These are phyloP conservation scores for Mus spretus DNA, from an alignment of 2,797 vertebrate genomes.

Conservation along the genomic window DNA sequence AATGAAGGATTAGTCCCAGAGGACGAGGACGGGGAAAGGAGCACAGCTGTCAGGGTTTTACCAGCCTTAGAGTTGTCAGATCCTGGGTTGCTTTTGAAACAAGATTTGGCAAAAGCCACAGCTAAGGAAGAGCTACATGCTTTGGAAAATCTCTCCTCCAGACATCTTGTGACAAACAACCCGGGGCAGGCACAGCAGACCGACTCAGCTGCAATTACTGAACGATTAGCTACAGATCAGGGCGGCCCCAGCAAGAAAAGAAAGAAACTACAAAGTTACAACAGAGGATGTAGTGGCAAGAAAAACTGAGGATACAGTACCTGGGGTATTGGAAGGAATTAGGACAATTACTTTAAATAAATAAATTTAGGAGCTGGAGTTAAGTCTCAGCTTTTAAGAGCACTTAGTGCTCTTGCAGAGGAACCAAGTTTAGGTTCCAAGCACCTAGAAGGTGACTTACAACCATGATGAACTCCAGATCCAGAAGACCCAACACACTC, in stretches of 20 bases:
- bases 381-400: background rate
- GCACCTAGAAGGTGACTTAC: background rate
- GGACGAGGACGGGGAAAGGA: constrained; percentile 75
- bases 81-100: constrained; percentile 80
- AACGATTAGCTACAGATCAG: constrained; percentile 89
- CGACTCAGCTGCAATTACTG: constrained; percentile 88
- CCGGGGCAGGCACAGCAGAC: constrained; percentile 89
- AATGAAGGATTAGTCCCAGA: constrained; percentile 82
- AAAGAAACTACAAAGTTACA: constrained; percentile 86
- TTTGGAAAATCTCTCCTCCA: constrained; percentile 89
- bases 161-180: constrained; percentile 88
- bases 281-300: constrained; percentile 63
- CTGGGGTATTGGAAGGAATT: constrained; percentile 13
- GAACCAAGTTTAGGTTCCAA: background rate
- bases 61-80: constrained; percentile 86
- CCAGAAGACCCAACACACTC: background rate
- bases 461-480: background rate
- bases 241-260: constrained; percentile 76
- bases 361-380: background rate
- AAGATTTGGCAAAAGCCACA: constrained; percentile 87
- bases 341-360: background rate
- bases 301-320: background rate
- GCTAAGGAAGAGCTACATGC: constrained; percentile 91
- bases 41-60: constrained; percentile 77
- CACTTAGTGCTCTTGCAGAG: background rate